phyloP scores from a whole-genome alignment of 1,140 invertebrate genomes.

The Sycophaga agraensis region DNA sequence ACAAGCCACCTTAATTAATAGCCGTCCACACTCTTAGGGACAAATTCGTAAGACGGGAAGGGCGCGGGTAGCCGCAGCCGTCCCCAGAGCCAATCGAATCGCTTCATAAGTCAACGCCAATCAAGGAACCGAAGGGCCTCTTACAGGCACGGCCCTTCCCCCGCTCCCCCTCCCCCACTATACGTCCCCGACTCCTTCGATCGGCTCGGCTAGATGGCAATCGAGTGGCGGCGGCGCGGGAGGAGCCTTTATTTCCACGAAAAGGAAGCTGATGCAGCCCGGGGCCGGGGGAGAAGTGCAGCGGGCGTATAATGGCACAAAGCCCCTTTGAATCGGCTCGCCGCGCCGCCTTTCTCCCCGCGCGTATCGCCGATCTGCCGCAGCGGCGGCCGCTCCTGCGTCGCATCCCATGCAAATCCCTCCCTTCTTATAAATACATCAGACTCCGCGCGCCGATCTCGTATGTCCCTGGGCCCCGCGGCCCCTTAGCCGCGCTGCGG shows the following conservation, averaged over 20 bases:
- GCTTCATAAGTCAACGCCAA: slow-evolving; percentile 51
- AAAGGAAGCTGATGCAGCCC: not conserved
- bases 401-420: slow-evolving; percentile 59
- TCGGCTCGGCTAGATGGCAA: slow-evolving; percentile 31
- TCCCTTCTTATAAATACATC: slow-evolving; percentile 59
- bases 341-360: slow-evolving; percentile 42
- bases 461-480: no score
- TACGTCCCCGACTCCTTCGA: slow-evolving; percentile 10
- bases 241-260: slow-evolving; percentile 19
- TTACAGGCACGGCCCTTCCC: not conserved
- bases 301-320: slow-evolving; percentile 53
- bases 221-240: not conserved
- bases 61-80: no score
- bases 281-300: no score
- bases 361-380: slow-evolving; percentile 55
- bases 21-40: no score
- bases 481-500: no score
- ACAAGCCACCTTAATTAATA: no score
- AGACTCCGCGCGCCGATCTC: slow-evolving; percentile 38
- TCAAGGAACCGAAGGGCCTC: no score
- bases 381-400: not conserved
- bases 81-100: slow-evolving; percentile 41
- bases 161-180: not conserved
- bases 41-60: no score
- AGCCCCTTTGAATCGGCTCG: slow-evolving; percentile 56